phyloP scores from a whole-genome alignment of 2,888 invertebrate species.

The Diachrysia chrysitis region DNA sequence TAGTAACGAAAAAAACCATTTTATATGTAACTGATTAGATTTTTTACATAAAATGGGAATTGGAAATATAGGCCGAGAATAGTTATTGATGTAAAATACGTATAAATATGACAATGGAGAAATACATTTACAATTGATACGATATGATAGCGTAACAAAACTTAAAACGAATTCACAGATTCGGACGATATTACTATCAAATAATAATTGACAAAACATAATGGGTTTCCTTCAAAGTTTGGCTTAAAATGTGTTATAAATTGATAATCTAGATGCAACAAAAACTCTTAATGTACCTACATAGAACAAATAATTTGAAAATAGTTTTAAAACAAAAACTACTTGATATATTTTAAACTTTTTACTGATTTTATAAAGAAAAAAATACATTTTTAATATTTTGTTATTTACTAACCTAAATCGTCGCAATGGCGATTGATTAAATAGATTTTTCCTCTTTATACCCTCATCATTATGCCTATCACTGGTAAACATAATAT shows the following conservation, averaged over 20 bases:
- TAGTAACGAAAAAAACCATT: slow-evolving; percentile 15
- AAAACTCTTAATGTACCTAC: too few species aligned
- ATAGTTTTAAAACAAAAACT: too few species aligned
- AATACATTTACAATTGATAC: slow-evolving; percentile 1
- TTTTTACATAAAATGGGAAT: slow-evolving; percentile 13
- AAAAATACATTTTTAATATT: too few species aligned
- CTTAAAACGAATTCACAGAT: neutral
- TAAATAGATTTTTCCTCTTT: too few species aligned
- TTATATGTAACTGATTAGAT: slow-evolving; percentile 23
- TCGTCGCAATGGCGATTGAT: too few species aligned
- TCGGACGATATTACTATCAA: neutral
- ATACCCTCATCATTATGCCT: too few species aligned
- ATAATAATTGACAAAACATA: neutral
- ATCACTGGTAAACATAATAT: too few species aligned
- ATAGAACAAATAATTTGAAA: too few species aligned
- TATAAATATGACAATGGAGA: slow-evolving; percentile 8
- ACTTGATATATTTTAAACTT: too few species aligned
- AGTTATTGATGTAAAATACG: slow-evolving; percentile 11
- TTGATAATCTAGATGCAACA: neutral
- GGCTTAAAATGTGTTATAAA: neutral
- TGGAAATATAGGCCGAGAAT: slow-evolving; percentile 12
- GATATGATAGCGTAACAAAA: slow-evolving; percentile 9
- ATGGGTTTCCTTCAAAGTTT: neutral
- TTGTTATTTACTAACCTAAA: too few species aligned
- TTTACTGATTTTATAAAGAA: too few species aligned